Conservation (phyloP, 2,797 vertebrate species). For the Momotus momota region DNA sequence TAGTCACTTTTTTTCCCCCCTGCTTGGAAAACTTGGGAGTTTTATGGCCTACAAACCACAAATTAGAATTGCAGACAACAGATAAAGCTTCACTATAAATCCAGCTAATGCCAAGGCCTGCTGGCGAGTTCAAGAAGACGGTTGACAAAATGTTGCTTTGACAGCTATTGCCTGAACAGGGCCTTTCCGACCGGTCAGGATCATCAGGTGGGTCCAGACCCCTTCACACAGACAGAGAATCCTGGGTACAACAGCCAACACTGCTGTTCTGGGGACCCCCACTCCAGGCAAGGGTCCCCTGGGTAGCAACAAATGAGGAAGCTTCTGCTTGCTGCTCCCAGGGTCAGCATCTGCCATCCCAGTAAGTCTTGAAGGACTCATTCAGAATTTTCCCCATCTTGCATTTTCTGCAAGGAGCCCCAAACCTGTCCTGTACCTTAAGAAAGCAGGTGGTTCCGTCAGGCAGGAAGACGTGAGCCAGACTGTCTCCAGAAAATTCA, state of each 20-base stretch:
- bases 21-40: constrained; percentile 39
- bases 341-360: neutral
- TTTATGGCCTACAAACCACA: constrained; percentile 44
- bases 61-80: constrained; percentile 66
- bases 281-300: neutral
- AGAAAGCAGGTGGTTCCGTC: neutral
- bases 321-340: neutral
- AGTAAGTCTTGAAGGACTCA: neutral
- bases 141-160: neutral
- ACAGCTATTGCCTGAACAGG: rapidly evolving
- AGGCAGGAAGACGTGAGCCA: neutral
- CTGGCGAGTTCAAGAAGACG: neutral
- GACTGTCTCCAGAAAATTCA: neutral
- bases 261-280: neutral
- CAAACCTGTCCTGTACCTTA: rapidly evolving
- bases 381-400: neutral
- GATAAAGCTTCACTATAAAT: constrained; percentile 32
- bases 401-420: neutral
- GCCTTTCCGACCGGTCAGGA: neutral
- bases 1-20: neutral
- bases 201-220: neutral
- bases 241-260: neutral
- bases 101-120: neutral
- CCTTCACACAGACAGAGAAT: neutral
- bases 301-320: neutral